Conservation (phyloP, 2,888 invertebrate genomes). For the Rhagophthalmus giganteus region DNA sequence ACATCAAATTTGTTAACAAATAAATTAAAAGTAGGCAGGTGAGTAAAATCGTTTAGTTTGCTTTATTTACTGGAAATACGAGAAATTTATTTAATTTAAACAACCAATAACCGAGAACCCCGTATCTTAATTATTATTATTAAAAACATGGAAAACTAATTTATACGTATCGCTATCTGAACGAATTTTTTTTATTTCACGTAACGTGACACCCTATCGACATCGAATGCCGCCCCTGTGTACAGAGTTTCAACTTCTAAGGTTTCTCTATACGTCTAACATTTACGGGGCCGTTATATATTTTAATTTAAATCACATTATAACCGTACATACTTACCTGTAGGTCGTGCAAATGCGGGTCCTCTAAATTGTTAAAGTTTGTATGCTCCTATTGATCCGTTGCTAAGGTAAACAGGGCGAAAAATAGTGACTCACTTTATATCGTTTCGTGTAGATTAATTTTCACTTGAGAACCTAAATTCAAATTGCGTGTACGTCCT, state of each 20-base stretch:
- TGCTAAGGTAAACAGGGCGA: conserved; percentile 21
- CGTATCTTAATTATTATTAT: too few species aligned
- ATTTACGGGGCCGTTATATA: too few species aligned
- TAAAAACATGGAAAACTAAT: too few species aligned
- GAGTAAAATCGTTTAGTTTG: too few species aligned
- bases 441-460: conserved; percentile 4
- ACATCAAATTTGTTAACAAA: too few species aligned
- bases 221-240: not conserved
- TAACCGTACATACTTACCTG: not conserved
- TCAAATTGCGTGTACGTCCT: not conserved
- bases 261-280: conserved; percentile 8
- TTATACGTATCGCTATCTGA: too few species aligned
- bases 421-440: conserved; percentile 19
- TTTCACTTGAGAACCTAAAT: not conserved
- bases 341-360: conserved; percentile 12
- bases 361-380: conserved; percentile 12
- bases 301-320: conserved; percentile 18
- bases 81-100: too few species aligned
- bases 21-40: too few species aligned
- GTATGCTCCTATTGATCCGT: conserved; percentile 26
- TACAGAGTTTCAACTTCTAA: conserved; percentile 4
- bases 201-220: not conserved
- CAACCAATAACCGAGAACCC: too few species aligned
- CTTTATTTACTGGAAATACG: too few species aligned
- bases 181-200: too few species aligned